Conservation (phyloP, 1,140 invertebrate genomes). For the Venturia canescens region DNA sequence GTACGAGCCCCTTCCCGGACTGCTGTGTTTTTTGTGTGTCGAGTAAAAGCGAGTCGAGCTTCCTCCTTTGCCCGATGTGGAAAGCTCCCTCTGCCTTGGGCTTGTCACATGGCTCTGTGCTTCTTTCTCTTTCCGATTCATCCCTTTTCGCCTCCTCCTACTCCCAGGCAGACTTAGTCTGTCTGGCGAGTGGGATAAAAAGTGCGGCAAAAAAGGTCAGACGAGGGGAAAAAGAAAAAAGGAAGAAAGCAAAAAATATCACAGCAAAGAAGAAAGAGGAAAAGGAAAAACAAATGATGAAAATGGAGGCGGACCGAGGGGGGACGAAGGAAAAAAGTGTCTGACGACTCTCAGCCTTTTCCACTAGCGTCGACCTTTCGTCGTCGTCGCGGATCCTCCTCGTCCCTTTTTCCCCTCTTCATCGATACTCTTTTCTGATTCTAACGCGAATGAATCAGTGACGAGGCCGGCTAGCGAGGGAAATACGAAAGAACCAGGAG, state of each 20-base stretch:
- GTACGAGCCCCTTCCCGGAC: neutral
- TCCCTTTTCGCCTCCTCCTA: too few species aligned
- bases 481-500: neutral
- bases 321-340: slow-evolving; percentile 16
- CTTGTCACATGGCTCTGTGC: too few species aligned
- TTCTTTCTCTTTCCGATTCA: too few species aligned
- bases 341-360: slow-evolving; percentile 30
- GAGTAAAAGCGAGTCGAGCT: neutral
- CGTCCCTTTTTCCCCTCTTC: neutral
- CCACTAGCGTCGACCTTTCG: neutral
- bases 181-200: slow-evolving; percentile 7
- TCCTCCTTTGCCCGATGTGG: neutral
- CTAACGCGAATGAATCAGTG: neutral
- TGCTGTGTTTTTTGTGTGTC: neutral
- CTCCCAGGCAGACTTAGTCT: neutral
- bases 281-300: neutral
- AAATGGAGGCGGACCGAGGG: slow-evolving; percentile 8
- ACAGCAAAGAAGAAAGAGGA: neutral
- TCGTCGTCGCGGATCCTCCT: neutral
- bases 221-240: slow-evolving; percentile 1
- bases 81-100: neutral
- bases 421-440: slow-evolving; percentile 3
- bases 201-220: neutral
- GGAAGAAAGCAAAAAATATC: neutral
- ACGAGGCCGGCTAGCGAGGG: neutral